Conservation (phyloP, 2,797 vertebrate genomes). For the Poecilia gillii region DNA sequence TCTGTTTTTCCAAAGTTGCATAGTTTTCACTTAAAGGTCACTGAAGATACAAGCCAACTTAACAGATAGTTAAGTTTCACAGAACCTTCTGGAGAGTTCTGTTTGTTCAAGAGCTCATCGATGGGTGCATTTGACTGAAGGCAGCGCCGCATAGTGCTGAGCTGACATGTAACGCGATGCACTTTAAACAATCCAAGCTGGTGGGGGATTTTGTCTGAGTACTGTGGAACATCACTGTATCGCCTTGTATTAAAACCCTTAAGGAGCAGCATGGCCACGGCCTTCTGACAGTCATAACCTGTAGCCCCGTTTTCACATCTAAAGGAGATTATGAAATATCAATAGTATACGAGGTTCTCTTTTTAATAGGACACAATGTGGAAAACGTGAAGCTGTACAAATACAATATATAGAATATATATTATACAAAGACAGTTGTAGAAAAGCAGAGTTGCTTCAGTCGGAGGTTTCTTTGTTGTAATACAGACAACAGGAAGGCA, state of each 20-base stretch:
- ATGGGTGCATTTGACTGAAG: constrained; percentile 1
- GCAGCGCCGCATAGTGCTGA: background rate
- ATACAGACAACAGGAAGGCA: too few relatives aligned
- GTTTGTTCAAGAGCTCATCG: constrained; percentile 8
- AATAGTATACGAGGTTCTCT: background rate
- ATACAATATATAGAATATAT: background rate
- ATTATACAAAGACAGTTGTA: too few relatives aligned
- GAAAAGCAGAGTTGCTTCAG: too few relatives aligned
- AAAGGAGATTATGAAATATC: background rate
- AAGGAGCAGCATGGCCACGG: background rate
- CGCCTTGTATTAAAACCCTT: background rate
- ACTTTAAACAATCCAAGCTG: background rate
- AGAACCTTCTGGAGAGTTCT: constrained; percentile 1
- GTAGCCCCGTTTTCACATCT: background rate
- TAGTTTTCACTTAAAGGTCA: constrained; percentile 16
- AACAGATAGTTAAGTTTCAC: background rate
- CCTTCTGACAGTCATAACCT: background rate
- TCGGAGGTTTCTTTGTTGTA: too few relatives aligned
- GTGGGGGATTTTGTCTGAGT: background rate
- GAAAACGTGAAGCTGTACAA: background rate
- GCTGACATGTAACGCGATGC: background rate
- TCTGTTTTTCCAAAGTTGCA: constrained; percentile 3
- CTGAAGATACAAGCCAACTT: background rate
- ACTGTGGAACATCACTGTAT: background rate
- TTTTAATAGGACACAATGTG: background rate